Percentiles rank a stretch among this genome's conserved stretches.
These are phyloP conservation scores for Coleophora flavipennella DNA, from an alignment of 2,888 invertebrate species.

Conservation along the genomic window DNA sequence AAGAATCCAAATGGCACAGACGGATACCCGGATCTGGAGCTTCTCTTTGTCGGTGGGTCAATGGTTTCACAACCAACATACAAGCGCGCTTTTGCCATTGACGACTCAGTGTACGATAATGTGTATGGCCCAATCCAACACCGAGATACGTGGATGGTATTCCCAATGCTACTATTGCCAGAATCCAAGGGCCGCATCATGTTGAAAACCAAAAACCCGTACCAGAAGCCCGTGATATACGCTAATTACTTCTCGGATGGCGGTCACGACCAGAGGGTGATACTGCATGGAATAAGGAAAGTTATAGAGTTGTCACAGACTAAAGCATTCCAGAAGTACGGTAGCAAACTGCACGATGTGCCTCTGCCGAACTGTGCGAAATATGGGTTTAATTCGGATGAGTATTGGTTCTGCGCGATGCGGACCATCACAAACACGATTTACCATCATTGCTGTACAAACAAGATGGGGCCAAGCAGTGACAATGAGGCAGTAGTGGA, in stretches of 20 bases:
- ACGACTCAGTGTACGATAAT: slow-evolving; percentile 54
- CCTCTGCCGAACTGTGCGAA: slow-evolving; percentile 71
- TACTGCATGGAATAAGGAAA: slow-evolving; percentile 58
- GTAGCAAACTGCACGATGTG: slow-evolving; percentile 64
- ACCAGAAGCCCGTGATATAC: slow-evolving; percentile 75
- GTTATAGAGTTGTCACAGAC: slow-evolving; percentile 57
- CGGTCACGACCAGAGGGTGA: slow-evolving; percentile 67
- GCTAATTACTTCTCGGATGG: slow-evolving; percentile 77
- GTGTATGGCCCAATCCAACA: slow-evolving; percentile 50
- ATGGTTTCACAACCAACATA: slow-evolving; percentile 47
- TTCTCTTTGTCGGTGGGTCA: slow-evolving; percentile 68
- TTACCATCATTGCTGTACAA: slow-evolving; percentile 70
- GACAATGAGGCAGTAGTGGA: slow-evolving; percentile 69
- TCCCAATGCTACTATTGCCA: slow-evolving; percentile 76
- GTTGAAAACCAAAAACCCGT: slow-evolving; percentile 76
- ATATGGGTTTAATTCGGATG: slow-evolving; percentile 69
- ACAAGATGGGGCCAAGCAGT: slow-evolving; percentile 63
- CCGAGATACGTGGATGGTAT: slow-evolving; percentile 65
- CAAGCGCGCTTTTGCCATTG: slow-evolving; percentile 39
- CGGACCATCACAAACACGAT: slow-evolving; percentile 65
- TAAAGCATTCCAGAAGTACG: slow-evolving; percentile 62
- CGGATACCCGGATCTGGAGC: slow-evolving; percentile 74
- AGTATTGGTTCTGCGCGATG: slow-evolving; percentile 79
- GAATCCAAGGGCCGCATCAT: slow-evolving; percentile 74
- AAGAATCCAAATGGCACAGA: slow-evolving; percentile 45